Base-by-base conservation (phyloP, 2,888 invertebrate genomes). In the Pristionchus maxplancki region DNA sequence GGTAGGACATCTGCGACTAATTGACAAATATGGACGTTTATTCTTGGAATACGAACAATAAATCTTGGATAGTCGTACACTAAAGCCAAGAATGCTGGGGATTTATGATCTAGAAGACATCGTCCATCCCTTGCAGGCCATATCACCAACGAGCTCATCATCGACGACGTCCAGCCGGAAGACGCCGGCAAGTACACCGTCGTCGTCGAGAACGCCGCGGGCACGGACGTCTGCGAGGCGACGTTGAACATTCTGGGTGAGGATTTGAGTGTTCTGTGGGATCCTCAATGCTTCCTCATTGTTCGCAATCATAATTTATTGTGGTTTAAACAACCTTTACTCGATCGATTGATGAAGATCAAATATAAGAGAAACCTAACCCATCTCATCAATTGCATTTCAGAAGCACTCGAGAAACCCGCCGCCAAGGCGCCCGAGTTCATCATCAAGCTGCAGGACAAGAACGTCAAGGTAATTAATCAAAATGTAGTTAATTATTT, bases 101-200 rank as follows among this genome's bases (percentile, higher is more conserved):
- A 6, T n/a, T 58, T 17, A n/a, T 24, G 34, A 20, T 24, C 40
- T 20, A 31, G 6, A 34, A 78, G 40, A 78, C 78, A 6, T 3
- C 40, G 1, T 13, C 17, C 28, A 44, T 91, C n/a, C n/a, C n/a
- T n/a, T n/a, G n/a, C 93, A 88, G 92, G 92, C 67, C 90, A 91
- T 89, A 91, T 91, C 89, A 92, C 93, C 37, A 89, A 91, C 64
- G 92, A 94, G 85, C 91, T 94, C n/a, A 91, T 94, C 89, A 93
- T 94, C 84, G 94, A 94, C 83, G 93, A 93, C 74, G 93, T 93
- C 44, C 89, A 91, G 67, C 92, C 92, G 11, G 93, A 95, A 89
- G 94, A 94, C 74, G 93, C 92, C 74, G 95, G 95, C 82, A 93
- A 93, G 88, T 94, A 94, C 90, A 92, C 92, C 4, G 93, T 93